Evolutionary conservation across 2,797 vertebrate genomes (phyloP).

Genomic region (Clarias fuscus): DNA sequence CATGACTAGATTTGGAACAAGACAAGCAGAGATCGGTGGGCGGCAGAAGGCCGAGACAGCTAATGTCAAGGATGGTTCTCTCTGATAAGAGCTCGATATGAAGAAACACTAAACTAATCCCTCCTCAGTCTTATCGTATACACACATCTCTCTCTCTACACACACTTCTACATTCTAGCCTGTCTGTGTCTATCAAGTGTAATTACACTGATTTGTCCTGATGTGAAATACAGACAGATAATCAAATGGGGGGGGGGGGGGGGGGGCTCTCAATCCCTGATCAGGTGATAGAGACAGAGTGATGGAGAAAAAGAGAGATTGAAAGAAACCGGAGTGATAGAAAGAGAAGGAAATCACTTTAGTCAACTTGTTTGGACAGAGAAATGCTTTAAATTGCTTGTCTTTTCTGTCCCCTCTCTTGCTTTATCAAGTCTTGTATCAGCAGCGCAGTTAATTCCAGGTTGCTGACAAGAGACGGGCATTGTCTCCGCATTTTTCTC

Average conservation of each 20-base stretch:
- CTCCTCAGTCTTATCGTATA: conserved; percentile 67
- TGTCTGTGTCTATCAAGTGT: conserved; percentile 64
- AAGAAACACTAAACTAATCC: conserved; percentile 74
- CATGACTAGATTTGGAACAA: conserved; percentile 59
- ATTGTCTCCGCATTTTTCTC: conserved; percentile 58
- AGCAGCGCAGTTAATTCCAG: conserved; percentile 72
- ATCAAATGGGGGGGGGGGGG: conserved; percentile 69
- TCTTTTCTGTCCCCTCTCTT: conserved; percentile 33
- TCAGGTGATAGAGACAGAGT: conserved; percentile 69
- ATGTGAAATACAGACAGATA: conserved; percentile 82
- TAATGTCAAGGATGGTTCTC: conserved; percentile 79
- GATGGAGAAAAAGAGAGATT: conserved; percentile 53
- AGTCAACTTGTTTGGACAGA: conserved; percentile 35
- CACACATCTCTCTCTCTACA: conserved; percentile 75
- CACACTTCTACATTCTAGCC: conserved; percentile 77
- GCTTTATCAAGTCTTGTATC: conserved; percentile 69
- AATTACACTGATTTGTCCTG: conserved; percentile 88
- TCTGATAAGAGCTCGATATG: conserved; percentile 82
- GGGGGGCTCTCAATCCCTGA: conserved; percentile 67
- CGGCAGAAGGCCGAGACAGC: conserved; percentile 73
- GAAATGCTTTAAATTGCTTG: conserved; percentile 51
- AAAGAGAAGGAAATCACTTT: conserved; percentile 74
- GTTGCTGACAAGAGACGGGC: conserved; percentile 65
- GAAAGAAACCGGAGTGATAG: conserved; percentile 65
- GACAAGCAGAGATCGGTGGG: conserved; percentile 59